These are phyloP conservation scores for Macrotus californicus DNA, from an alignment of 2,113 vertebrate genomes.

Conservation along the genomic window DNA sequence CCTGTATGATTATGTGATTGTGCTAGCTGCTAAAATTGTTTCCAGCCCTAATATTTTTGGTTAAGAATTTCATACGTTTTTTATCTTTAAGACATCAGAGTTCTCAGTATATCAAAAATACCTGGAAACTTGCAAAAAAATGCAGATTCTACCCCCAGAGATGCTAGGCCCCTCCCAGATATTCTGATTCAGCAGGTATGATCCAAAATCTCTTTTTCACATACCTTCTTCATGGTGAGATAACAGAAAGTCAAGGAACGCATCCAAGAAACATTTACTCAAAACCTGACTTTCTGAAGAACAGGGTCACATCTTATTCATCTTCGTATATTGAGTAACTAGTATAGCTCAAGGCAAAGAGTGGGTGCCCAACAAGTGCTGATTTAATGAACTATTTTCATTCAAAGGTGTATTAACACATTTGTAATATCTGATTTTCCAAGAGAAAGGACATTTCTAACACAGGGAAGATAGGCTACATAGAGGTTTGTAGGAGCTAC, in stretches of 20 bases:
- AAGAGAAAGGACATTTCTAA: background rate
- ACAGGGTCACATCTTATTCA: background rate
- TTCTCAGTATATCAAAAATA: background rate
- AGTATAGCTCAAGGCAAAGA: background rate
- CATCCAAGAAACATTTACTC: background rate
- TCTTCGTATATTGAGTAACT: background rate
- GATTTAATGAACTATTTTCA: background rate
- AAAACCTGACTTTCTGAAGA: background rate
- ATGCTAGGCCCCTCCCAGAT: background rate
- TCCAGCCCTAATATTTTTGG: background rate
- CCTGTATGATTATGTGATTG: background rate
- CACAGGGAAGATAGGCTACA: background rate
- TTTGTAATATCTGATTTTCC: background rate
- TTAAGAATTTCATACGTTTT: background rate
- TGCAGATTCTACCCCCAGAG: background rate
- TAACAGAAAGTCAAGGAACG: background rate
- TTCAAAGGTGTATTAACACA: background rate
- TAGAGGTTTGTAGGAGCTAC: background rate
- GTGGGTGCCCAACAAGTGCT: background rate
- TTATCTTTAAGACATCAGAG: background rate
- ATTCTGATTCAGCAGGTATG: background rate
- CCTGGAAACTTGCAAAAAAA: background rate
- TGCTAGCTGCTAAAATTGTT: background rate
- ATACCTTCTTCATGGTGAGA: background rate
- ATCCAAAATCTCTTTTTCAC: background rate